Conservation (phyloP, 2,797 vertebrate species). For the Thalassophryne amazonica region DNA sequence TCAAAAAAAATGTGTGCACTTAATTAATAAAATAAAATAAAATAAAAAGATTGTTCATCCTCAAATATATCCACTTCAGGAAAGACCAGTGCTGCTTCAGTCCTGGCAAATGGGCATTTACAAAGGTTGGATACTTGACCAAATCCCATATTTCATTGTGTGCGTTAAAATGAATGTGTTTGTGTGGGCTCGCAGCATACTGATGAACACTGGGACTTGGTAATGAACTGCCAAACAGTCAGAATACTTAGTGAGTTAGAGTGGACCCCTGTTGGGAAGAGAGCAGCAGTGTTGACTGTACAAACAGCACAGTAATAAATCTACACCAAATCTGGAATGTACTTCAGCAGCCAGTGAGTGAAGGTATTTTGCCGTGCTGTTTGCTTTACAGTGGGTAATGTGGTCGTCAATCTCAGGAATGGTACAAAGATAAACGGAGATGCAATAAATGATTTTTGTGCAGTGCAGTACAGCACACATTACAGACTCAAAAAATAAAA, state of each 20-base stretch:
- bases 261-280: constrained; percentile 29
- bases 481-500: constrained; percentile 5
- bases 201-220: constrained; percentile 25
- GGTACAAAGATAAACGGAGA: constrained; percentile 11
- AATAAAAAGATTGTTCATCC: background rate
- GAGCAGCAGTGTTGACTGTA: constrained; percentile 5
- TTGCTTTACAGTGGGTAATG: constrained; percentile 35
- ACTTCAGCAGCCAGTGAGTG: constrained; percentile 9
- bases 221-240: constrained; percentile 5
- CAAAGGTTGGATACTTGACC: constrained; percentile 1
- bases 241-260: constrained; percentile 15
- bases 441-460: constrained; percentile 24
- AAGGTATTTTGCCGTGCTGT: constrained; percentile 1
- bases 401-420: constrained; percentile 26
- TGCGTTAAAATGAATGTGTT: constrained; percentile 30
- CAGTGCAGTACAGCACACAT: constrained; percentile 4
- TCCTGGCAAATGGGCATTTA: constrained; percentile 12
- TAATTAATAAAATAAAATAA: background rate
- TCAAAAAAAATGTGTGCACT: too few species aligned
- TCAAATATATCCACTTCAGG: background rate
- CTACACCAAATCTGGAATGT: constrained; percentile 13
- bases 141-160: constrained; percentile 2
- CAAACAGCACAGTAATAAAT: constrained; percentile 33
- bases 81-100: constrained; percentile 8
- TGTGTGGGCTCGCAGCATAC: constrained; percentile 12